phyloP scores from a whole-genome alignment of 2,113 vertebrate genomes.

The Cisticola juncidis region DNA sequence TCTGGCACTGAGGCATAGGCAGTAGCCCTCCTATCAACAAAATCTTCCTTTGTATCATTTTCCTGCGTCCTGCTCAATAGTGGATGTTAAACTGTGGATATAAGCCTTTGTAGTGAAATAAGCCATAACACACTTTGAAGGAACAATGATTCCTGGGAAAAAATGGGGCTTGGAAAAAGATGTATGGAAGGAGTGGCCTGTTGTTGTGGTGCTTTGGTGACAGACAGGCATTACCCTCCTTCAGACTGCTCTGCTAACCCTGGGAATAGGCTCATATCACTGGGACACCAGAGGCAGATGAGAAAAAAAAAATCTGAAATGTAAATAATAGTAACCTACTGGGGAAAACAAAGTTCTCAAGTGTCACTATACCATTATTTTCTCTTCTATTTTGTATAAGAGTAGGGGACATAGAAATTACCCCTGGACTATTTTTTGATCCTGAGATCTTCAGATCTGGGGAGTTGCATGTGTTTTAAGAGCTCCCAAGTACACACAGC shows the following conservation, averaged over 20 bases:
- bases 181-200: background rate
- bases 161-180: background rate
- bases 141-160: background rate
- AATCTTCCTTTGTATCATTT: background rate
- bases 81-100: background rate
- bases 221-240: background rate
- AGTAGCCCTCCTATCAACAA: background rate
- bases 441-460: background rate
- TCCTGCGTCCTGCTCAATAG: background rate
- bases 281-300: background rate
- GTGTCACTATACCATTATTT: background rate
- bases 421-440: rapidly evolving
- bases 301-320: background rate
- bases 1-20: background rate
- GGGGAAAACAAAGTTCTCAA: background rate
- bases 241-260: background rate
- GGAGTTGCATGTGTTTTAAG: background rate
- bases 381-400: background rate
- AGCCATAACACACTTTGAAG: background rate
- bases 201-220: background rate
- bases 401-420: background rate
- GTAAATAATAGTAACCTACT: background rate
- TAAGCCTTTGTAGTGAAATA: background rate
- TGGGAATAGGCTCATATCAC: background rate
- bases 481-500: background rate